These are phyloP conservation scores for Delphinus delphis DNA, from an alignment of 2,113 vertebrate species.

Conservation along the genomic window DNA sequence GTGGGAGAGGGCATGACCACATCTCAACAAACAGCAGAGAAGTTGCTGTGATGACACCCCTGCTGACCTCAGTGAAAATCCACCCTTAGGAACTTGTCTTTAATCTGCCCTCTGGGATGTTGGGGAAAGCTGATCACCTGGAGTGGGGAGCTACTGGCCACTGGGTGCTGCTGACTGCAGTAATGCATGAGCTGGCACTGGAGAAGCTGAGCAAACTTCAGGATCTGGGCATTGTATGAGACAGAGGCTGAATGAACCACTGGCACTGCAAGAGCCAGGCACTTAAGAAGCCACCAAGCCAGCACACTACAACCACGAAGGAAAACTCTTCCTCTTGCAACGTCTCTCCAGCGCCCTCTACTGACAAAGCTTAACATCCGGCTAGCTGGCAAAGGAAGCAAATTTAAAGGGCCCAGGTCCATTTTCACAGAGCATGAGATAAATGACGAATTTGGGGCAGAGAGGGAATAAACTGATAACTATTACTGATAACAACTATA, in stretches of 20 bases:
- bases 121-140: not conserved
- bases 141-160: not conserved
- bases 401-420: not conserved
- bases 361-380: constrained; percentile 7
- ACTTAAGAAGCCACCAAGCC: not conserved
- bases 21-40: not conserved
- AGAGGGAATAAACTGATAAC: not conserved
- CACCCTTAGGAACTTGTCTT: not conserved
- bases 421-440: not conserved
- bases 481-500: not conserved
- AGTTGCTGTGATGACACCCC: not conserved
- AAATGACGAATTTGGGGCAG: not conserved
- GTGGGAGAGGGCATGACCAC: not conserved
- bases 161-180: not conserved
- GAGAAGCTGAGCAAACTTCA: not conserved
- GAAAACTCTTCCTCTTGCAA: not conserved
- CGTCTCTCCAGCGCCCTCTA: not conserved
- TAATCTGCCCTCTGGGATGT: not conserved
- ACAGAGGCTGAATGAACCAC: not conserved
- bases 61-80: not conserved
- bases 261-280: not conserved
- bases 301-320: not conserved
- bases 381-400: not conserved
- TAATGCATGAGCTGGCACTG: not conserved
- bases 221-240: not conserved